Base-by-base conservation (phyloP, 2,113 vertebrate genomes). In the Centrocercus urophasianus region DNA sequence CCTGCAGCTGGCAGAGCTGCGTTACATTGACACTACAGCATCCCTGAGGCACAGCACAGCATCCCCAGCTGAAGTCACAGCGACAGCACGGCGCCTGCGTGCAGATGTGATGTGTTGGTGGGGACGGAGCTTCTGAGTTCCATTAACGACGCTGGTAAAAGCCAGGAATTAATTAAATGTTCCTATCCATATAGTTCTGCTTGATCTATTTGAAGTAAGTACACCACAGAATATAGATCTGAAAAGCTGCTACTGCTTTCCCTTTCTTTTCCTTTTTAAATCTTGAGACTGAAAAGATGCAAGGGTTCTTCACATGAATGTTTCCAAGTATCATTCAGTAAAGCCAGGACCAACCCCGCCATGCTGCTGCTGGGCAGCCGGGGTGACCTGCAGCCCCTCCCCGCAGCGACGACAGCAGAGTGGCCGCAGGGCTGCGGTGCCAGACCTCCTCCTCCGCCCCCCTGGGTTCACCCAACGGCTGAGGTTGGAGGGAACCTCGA, bases 171-270 rank as follows among this genome's bases (percentile, higher is more conserved):
- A 81, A 28, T 61, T 40, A 36, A 10, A 63, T 1, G 7, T 54
- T 8, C 27, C 48, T 27, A 36, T 2, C 32, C 0, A 0, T 16
- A 32, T 27, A n/a, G 40, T 83, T 75, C 52, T 45, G 50, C 56
- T 95, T 89, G 28, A 70, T 50, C 36, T 1, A 70, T 45, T 32
- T 1, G 0, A 52, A 75, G 25, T 40, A 71, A 90, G 93, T 8
- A 60, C 16, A 42, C 0, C 18, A 78, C 64, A 80, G 63, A 59
- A 83, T 10, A 76, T 12, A 83, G 14, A 73, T 63, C 50, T 71
- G 48, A 80, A 92, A 91, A 94, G 93, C 32, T 2, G 3, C 11
- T 17, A 34, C 38, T 80, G 17, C 59, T 73, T 61, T 40, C 20
- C 27, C 20, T 76, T 36, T 4, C 22, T 34, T 86, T 81, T 69